Percentiles rank a stretch among this genome's conserved stretches.
Evolutionary conservation across 2,113 vertebrate genomes (phyloP).

Genomic region (Mormoops blainvillei): DNA sequence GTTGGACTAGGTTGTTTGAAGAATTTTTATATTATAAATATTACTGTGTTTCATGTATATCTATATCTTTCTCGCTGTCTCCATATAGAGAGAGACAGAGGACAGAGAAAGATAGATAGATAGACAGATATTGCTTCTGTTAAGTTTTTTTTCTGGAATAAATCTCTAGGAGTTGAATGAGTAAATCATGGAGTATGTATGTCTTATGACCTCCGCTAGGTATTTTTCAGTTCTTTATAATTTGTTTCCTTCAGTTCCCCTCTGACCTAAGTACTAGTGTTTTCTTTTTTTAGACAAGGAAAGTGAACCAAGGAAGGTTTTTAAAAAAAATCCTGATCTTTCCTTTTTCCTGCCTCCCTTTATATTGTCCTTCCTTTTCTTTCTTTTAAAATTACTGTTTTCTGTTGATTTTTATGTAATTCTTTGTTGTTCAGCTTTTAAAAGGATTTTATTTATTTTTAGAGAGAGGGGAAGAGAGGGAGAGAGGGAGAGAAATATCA

Average conservation of each 20-base stretch:
- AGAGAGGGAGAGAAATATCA: too few species aligned
- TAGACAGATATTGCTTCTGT: not conserved
- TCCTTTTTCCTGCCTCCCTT: not conserved
- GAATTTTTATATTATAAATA: not conserved
- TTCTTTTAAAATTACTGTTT: not conserved
- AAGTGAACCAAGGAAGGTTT: not conserved
- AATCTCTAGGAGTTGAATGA: not conserved
- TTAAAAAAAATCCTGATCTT: not conserved
- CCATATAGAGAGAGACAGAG: not conserved
- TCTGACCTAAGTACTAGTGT: not conserved
- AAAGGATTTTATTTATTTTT: too few species aligned
- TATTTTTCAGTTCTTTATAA: not conserved
- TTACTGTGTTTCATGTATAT: not conserved
- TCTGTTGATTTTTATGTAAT: not conserved
- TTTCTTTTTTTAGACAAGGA: not conserved
- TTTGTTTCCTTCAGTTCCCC: not conserved
- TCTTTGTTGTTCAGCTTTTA: conserved; percentile 6
- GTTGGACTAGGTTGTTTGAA: conserved; percentile 11
- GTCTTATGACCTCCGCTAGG: not conserved
- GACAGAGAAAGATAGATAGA: not conserved
- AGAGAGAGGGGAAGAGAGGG: too few species aligned
- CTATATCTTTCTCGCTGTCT: not conserved
- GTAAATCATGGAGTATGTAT: not conserved
- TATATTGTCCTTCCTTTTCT: not conserved
- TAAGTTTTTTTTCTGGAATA: not conserved